Percentiles rank a stretch among this genome's conserved stretches.
Evolutionary conservation across 2,113 vertebrate genomes (phyloP).

Genomic region (Upupa epops): DNA sequence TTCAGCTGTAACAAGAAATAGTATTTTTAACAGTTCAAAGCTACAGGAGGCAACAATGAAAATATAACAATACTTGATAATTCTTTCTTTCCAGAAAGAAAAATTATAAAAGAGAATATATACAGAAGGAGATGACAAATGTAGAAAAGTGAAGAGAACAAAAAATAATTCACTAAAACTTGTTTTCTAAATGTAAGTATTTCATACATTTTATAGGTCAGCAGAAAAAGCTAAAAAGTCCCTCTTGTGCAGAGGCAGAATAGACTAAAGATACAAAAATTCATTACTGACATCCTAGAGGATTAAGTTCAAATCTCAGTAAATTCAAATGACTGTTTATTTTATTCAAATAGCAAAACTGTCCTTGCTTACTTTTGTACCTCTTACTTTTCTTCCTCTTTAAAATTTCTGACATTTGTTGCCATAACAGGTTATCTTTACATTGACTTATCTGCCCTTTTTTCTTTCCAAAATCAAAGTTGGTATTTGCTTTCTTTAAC

Average conservation of each 20-base stretch:
- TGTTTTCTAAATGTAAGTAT: neutral
- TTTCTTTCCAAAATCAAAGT: neutral
- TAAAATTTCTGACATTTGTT: neutral
- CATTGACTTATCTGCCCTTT: neutral
- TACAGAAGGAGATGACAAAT: neutral
- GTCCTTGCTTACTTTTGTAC: neutral
- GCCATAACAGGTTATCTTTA: neutral
- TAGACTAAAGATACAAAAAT: neutral
- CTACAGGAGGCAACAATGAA: neutral
- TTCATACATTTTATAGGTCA: neutral
- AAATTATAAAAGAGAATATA: neutral
- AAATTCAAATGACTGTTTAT: constrained; percentile 20
- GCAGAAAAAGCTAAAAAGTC: neutral
- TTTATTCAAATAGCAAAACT: neutral
- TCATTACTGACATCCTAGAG: neutral
- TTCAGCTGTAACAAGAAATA: constrained; percentile 25
- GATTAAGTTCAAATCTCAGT: constrained; percentile 26
- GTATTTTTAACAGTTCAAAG: constrained; percentile 33
- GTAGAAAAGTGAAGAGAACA: neutral
- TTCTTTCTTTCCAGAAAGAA: neutral
- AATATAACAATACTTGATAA: neutral
- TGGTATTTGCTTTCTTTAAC: neutral
- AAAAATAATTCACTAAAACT: neutral
- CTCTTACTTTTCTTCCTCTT: neutral
- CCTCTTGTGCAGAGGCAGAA: neutral